Base-by-base conservation (phyloP, 2,888 invertebrate genomes). In the Cantharis rufa region DNA sequence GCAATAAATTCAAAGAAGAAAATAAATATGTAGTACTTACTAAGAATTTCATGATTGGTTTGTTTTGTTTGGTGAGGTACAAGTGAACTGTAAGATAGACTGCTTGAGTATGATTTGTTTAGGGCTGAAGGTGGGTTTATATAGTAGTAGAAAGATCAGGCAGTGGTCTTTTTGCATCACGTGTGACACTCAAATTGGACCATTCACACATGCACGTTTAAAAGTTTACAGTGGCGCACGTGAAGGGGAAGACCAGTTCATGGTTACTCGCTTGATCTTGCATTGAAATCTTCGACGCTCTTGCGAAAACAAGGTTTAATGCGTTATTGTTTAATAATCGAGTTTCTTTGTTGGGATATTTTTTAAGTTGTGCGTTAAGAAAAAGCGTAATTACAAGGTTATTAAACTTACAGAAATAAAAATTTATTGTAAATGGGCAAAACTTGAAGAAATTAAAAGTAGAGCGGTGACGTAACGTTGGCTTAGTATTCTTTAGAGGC, bases 21-120 rank as follows among this genome's bases (percentile, higher is more conserved):
- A 69, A 9, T 27, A n/a, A 48, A 61, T n/a, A n/a, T 66, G 15
- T 28, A 62, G 69, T 71, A 79, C 81, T 81, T 71, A 81, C 81
- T 76, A 81, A 76, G 77, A 80, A 81, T 77, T 81, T 81, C 81
- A 81, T 81, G 66, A 72, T 81, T 72, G 15, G n/a, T 70, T 15
- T 74, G 62, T 68, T 48, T 16, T 70, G 21, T 71, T 74, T 24
- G 13, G 27, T 62, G 18, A 27, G n/a, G 32, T 72, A 62, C 18
- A 76, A 78, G 75, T 70, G 69, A 72, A 75, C 75, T 75, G 70
- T 73, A 75, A 75, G 24, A 48, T 32, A 62, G 64, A 75, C 78
- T 70, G 72, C 68, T 62, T n/a, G 63, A 62, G 70, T 78, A 75
- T 78, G 78, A 21, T 75, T 63, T 66, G 16, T 24, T 48, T 71